Evolutionary conservation across 2,797 vertebrate genomes (phyloP), one percentile per base, ranked within the genome.

Genomic region (Hyperoplus immaculatus): DNA sequence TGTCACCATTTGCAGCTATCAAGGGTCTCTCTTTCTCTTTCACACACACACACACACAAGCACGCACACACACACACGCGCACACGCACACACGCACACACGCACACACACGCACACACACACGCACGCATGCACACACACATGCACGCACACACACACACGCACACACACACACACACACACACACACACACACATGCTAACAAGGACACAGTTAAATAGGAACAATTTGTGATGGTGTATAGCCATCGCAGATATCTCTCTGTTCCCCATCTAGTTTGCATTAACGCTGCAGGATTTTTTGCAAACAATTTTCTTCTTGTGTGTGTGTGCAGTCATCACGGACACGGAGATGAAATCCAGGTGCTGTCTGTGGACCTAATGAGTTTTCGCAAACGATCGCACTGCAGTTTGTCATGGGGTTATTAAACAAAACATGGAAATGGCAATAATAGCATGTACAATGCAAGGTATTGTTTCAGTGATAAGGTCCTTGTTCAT

Each of bases 1-100:
- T 92, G 88, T 88, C 91, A 81, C 12, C 29, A 74, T 51, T 29
- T 21, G 66, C 55, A 89, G 92, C 95, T 94, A 95, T 96, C 94
- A 95, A 95, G 94, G 92, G 87, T 88, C 45, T 46, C 47, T 69
- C 54, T 39, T 49, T 47, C 75, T 72, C 65, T 29, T 65, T 3
- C 67, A 65, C 54, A 69, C 57, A 82, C 60, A 60, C 0, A 8
- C 77, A 59, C 60, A 66, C 67, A 46, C 64, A 61, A 71, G 81
- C 41, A 77, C 59, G 78, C 56, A 80, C 67, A 65, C 54, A 69
- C 57, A 82, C 60, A 60, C 0, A 6, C 77, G 61, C 29, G 2
- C 29, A 3, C 29, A 29, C 29, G 3, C 29, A 29, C 29, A 29
- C 29, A 21, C 2, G 2, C 29, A 29, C 29, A 29, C 29, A 29